Base-by-base conservation (phyloP, 2,113 vertebrate genomes). In the Murina feae region DNA sequence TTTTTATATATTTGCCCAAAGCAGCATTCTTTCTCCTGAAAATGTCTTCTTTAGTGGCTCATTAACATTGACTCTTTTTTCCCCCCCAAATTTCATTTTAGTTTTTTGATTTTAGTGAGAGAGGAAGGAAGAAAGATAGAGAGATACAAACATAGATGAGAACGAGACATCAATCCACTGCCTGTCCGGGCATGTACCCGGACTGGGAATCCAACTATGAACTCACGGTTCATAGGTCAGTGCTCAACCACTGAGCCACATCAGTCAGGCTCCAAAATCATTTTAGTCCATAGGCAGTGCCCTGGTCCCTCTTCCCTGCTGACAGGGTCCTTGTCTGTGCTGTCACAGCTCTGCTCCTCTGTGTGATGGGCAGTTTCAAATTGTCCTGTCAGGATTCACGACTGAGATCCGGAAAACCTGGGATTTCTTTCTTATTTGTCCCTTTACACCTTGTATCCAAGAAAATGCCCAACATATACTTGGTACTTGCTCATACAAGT, bases 301-400 rank as follows among this genome's bases (percentile, higher is more conserved):
- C 35, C 5, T 65, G 5, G 6, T 1, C 0, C 9, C 20, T 9
- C 17, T 14, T 10, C 37, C 9, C 3, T 35, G 12, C 8, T 11
- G 8, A 4, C 32, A 75, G 16, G 8, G 9, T 1, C 39, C 5
- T 68, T 84, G 13, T 28, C 30, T 49, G 7, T 42, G 10, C 7
- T 78, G 51, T 82, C 23, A 51, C 23, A 51, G 3, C 16, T 66
- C 30, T 25, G 4, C 23, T 90, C 42, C 28, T 28, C 4, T 66
- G 17, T 47, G 4, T 5, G 3, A 76, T 42, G 25, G 32, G 32
- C 44, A 1, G 47, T 76, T 86, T 69, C 49, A 37, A 30, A n/a
- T 35, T 30, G 9, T 65, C 71, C 53, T 30, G 58, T 58, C 37
- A 1, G 76, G 5, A 1, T 35, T 81, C 1, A 20, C 55, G 68